Conservation (phyloP, 2,797 vertebrate species). For the Acrossocheilus wenchowensis region DNA sequence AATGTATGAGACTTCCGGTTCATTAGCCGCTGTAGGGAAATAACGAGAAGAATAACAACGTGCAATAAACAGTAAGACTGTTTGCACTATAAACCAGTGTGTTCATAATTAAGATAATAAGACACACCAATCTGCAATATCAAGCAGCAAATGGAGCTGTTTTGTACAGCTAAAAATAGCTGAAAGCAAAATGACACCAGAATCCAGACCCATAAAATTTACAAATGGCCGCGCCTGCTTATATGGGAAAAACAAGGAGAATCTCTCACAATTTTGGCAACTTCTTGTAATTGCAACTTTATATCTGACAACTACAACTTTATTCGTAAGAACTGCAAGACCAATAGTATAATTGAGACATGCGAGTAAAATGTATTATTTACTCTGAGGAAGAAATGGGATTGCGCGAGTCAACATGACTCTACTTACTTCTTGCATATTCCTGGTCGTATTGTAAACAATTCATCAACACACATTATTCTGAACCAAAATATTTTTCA, state of each 20-base stretch:
- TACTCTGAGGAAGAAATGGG: constrained; percentile 8
- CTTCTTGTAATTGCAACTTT: background rate
- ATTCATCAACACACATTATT: background rate
- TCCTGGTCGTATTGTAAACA: background rate
- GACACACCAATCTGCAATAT: background rate
- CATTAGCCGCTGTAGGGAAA: background rate
- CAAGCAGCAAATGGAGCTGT: background rate
- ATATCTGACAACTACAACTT: background rate
- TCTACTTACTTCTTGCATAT: background rate
- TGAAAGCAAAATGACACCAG: background rate
- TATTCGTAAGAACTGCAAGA: background rate
- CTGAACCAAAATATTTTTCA: background rate
- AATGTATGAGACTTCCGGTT: background rate
- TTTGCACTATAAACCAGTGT: background rate
- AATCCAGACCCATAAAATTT: background rate
- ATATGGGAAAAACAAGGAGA: background rate
- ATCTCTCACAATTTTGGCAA: background rate
- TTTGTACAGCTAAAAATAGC: background rate
- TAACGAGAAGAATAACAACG: background rate
- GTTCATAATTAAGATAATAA: background rate
- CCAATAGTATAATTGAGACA: background rate
- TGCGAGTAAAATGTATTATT: background rate
- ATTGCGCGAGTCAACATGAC: background rate
- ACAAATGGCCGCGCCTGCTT: background rate
- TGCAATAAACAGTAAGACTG: background rate